Conservation (phyloP, 2,888 invertebrate genomes). For the Philereme vetulata region DNA sequence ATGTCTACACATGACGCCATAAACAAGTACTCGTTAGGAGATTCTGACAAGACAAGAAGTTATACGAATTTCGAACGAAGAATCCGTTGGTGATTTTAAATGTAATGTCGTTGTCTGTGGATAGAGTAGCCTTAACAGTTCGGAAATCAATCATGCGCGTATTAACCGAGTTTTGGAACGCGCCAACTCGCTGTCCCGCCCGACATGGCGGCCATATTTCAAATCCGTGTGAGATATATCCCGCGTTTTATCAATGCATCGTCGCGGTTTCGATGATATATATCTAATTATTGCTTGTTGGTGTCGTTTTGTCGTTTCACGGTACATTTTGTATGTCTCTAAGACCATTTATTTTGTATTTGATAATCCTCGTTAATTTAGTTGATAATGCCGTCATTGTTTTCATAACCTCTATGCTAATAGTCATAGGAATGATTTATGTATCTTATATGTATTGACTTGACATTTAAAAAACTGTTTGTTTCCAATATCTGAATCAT, state of each 20-base stretch:
- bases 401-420: conserved; percentile 8
- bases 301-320: conserved; percentile 70
- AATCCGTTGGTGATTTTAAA: conserved; percentile 17
- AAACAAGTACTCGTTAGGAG: conserved; percentile 56
- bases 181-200: conserved; percentile 74
- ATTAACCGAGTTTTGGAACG: conserved; percentile 71
- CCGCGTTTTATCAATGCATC: conserved; percentile 81
- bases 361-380: conserved; percentile 42
- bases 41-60: conserved; percentile 30
- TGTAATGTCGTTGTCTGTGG: conserved; percentile 26
- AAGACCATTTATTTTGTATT: conserved; percentile 65
- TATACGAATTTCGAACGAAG: conserved; percentile 25
- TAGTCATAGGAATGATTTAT: too few species aligned
- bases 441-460: too few species aligned
- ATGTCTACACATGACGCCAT: conserved; percentile 67
- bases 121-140: conserved; percentile 43
- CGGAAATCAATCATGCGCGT: conserved; percentile 76
- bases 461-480: too few species aligned
- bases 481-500: too few species aligned
- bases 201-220: conserved; percentile 78
- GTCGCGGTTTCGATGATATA: conserved; percentile 80
- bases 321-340: conserved; percentile 72
- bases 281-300: conserved; percentile 80
- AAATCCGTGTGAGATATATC: conserved; percentile 77
- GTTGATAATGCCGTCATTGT: conserved; percentile 36